Evolutionary conservation across 2,888 invertebrate genomes (phyloP), one percentile per base, ranked within the genome.

Genomic region (Bursaphelenchus okinawaensis): DNA sequence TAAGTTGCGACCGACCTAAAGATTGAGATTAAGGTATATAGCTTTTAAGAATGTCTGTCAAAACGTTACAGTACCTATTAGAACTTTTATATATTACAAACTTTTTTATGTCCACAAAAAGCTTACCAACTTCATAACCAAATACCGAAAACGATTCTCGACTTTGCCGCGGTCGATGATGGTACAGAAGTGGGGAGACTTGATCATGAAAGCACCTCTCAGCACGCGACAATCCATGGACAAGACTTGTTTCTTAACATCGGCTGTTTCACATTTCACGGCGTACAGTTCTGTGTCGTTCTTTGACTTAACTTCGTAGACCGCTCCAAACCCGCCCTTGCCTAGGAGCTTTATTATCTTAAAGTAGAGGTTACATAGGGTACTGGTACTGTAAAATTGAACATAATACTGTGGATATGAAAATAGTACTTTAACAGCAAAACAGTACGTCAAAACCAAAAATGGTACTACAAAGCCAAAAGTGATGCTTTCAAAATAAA

Each of bases 251-350:
- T 76, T 74, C 40, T 58, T 66, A 4, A 66, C 68, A 7, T 65
- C 63, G 27, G 66, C 57, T 52, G 70, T 66, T 55, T 76, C 77
- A 56, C 75, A 75, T 56, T 77, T 77, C 62, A 76, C 73, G 8
- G 77, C 77, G 27, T 73, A 67, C 54, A 68, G 62, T 52, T 68
- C 58, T 7, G 61, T 54, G 52, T 74, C 76, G 20, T 61, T 66
- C 22, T 58, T 24, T 3, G 73, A 69, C 20, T 64, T 66, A n/a
- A 74, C 74, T 28, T 71, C 67, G 52, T 62, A 77, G 0, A 77
- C 77, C 9, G 77, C 75, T 12, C 77, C 77, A 54, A 75, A 77
- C 9, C 76, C 76, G 16, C 77, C 77, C 58, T 74, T 72, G 9
- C 77, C 77, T 26, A 77, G 71, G 26, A 67, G 52, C 24, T 68